Conservation (phyloP, 2,797 vertebrate species). For the Silurus lanzhouensis region DNA sequence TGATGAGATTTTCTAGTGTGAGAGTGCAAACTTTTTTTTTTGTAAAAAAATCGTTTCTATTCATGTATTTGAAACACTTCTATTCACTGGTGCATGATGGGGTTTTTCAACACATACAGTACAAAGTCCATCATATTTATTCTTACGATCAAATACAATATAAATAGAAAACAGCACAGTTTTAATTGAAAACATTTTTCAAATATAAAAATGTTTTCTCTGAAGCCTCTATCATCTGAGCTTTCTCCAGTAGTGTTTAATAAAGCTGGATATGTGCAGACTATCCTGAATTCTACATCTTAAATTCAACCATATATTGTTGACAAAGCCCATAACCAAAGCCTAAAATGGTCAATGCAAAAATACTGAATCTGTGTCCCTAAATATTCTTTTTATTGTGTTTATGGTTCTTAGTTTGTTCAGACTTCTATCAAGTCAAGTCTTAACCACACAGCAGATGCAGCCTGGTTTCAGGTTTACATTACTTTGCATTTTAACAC, state of each 20-base stretch:
- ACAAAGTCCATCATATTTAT: not conserved
- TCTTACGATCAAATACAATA: not conserved
- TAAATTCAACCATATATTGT: not conserved
- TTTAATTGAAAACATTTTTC: not conserved
- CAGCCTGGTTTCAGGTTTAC: not conserved
- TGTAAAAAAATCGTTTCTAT: not conserved
- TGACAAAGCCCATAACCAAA: not conserved
- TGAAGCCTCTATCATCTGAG: not conserved
- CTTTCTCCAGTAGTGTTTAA: not conserved
- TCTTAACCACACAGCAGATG: not conserved
- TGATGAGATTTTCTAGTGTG: not conserved
- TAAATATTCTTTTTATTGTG: not conserved
- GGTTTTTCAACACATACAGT: too few relatives aligned
- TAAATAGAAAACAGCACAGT: not conserved
- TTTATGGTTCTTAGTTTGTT: not conserved
- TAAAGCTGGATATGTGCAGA: not conserved
- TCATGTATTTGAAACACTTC: not conserved
- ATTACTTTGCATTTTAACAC: not conserved
- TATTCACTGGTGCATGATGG: not conserved
- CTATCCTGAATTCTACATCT: not conserved
- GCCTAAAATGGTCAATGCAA: not conserved
- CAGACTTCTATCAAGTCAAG: not conserved
- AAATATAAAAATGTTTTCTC: not conserved
- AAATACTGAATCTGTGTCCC: not conserved
- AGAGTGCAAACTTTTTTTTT: not conserved